Conservation (phyloP, 2,888 invertebrate genomes). For the Polydrusus tereticollis region DNA sequence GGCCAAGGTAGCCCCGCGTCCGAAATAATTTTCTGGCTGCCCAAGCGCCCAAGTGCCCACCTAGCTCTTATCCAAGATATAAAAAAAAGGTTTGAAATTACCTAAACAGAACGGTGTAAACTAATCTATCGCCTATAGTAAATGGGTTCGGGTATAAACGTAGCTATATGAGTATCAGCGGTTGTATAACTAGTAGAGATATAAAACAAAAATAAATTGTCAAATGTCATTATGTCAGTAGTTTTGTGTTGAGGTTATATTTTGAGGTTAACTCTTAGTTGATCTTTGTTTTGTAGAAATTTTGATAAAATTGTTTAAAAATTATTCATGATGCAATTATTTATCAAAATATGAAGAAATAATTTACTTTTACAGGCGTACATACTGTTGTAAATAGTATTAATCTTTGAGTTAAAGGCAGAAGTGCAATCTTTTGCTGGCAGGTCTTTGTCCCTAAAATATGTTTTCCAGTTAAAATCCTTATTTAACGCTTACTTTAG, state of each 20-base stretch:
- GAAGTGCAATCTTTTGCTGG: constrained; percentile 15
- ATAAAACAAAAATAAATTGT: background rate
- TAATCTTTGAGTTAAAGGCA: background rate
- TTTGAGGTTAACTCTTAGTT: background rate
- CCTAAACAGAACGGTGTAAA: no score
- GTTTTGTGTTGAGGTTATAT: constrained; percentile 15
- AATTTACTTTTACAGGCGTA: background rate
- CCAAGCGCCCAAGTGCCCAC: no score
- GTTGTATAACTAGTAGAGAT: background rate
- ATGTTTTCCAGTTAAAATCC: background rate
- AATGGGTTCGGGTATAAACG: no score
- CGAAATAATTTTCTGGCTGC: no score
- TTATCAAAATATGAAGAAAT: constrained; percentile 30
- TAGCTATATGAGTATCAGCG: background rate
- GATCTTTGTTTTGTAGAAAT: background rate
- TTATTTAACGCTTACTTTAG: background rate
- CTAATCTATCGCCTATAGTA: no score
- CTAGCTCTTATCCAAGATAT: no score
- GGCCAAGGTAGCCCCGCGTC: no score
- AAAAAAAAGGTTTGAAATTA: no score
- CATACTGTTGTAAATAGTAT: background rate
- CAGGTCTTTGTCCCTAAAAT: constrained; percentile 20
- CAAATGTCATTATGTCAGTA: background rate
- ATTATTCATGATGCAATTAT: constrained; percentile 30
- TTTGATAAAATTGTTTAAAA: constrained; percentile 29